These are phyloP conservation scores for Papilio elwesi DNA, from an alignment of 2,888 invertebrate species.

Conservation along the genomic window DNA sequence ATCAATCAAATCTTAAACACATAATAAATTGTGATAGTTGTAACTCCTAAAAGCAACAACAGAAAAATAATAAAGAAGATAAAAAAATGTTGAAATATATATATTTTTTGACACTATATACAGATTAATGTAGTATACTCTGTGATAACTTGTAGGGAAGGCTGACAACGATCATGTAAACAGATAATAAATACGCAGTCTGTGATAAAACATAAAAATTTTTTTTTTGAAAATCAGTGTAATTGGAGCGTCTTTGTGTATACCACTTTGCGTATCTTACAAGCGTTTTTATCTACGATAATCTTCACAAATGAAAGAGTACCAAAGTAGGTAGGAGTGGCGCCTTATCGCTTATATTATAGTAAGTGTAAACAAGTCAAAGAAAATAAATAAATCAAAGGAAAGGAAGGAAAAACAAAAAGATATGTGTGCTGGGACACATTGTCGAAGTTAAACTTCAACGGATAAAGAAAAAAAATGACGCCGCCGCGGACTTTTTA, in stretches of 20 bases:
- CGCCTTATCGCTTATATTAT: not conserved
- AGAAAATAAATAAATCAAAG: too few species aligned
- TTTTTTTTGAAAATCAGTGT: not conserved
- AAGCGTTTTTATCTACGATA: not conserved
- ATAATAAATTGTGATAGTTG: not conserved
- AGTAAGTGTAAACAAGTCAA: not conserved
- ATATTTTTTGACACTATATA: too few species aligned
- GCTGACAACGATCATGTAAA: too few species aligned
- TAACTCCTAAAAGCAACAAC: not conserved
- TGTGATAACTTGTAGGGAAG: too few species aligned
- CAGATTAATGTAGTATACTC: too few species aligned
- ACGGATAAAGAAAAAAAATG: not conserved
- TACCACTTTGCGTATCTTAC: not conserved
- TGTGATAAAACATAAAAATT: too few species aligned
- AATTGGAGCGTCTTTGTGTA: not conserved
- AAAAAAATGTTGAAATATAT: not conserved
- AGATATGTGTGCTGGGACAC: too few species aligned
- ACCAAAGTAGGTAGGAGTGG: not conserved
- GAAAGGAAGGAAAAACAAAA: too few species aligned
- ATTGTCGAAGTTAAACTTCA: too few species aligned
- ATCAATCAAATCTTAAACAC: not conserved
- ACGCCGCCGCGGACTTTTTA: too few species aligned
- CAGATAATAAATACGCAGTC: too few species aligned
- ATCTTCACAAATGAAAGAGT: conserved; percentile 6
- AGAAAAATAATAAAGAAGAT: too few species aligned